A percentile compares a stretch with the other conserved stretches of the same genome.
These are phyloP conservation scores for Dugesia japonica DNA, from an alignment of 2,888 invertebrate genomes.

Conservation along the genomic window DNA sequence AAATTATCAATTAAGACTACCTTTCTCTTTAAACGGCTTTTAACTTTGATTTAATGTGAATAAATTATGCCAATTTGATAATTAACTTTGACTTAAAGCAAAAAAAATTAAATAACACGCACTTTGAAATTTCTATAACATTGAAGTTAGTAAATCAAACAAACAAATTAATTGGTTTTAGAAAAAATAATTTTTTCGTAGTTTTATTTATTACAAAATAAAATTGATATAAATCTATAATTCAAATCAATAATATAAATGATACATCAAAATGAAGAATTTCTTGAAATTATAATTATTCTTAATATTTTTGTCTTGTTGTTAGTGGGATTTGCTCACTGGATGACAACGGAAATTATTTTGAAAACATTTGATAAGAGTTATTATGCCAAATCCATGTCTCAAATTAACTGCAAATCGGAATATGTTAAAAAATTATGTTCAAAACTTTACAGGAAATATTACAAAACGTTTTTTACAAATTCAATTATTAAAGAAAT, in stretches of 20 bases:
- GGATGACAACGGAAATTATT: conserved; percentile 16
- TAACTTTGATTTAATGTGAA: no score
- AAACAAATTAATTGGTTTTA: no score
- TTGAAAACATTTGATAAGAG: neutral
- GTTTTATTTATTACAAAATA: neutral
- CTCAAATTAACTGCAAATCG: neutral
- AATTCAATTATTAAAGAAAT: neutral
- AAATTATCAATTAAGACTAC: no score
- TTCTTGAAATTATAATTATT: neutral
- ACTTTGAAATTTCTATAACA: no score
- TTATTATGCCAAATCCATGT: neutral
- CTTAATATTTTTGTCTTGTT: neutral
- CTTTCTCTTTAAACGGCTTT: no score
- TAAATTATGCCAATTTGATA: no score
- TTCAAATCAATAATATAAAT: neutral
- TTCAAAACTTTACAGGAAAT: neutral
- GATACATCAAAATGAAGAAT: conserved; percentile 9
- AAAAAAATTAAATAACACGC: no score
- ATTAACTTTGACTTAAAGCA: no score
- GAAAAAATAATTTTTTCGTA: no score
- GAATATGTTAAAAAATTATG: neutral
- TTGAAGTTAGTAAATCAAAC: no score
- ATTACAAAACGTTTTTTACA: neutral
- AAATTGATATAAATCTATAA: neutral
- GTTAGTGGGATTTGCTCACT: neutral